Evolutionary conservation across 2,888 invertebrate genomes (phyloP).

Genomic region (Hydrotaea diabolus): DNA sequence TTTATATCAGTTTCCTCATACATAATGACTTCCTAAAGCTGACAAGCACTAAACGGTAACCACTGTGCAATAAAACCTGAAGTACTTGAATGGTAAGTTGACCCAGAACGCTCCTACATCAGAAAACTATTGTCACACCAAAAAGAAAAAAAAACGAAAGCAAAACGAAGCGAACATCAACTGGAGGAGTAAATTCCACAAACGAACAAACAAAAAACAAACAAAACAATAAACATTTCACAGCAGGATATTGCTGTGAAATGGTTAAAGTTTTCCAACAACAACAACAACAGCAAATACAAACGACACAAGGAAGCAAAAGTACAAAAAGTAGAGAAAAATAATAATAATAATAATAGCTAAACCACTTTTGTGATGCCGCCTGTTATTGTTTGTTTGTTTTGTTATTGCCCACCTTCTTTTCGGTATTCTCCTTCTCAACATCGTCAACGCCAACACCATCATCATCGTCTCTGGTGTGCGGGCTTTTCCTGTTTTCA

Average conservation of each 20-base stretch:
- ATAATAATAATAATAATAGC: constrained; percentile 45
- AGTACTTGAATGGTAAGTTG: constrained; percentile 26
- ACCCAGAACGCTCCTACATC: constrained; percentile 26
- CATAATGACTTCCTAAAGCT: too few relatives aligned
- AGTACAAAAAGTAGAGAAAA: constrained; percentile 33
- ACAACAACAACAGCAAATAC: constrained; percentile 23
- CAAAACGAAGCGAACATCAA: constrained; percentile 2
- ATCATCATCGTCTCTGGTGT: not conserved
- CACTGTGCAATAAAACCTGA: constrained; percentile 23
- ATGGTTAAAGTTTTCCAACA: constrained; percentile 59
- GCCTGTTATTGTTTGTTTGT: not conserved
- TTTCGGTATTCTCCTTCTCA: not conserved
- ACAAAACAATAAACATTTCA: constrained; percentile 57
- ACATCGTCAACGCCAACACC: not conserved
- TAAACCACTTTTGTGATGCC: constrained; percentile 38
- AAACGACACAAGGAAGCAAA: constrained; percentile 1
- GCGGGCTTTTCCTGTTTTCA: not conserved
- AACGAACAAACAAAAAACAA: constrained; percentile 39
- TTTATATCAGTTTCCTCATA: too few relatives aligned
- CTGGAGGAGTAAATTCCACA: constrained; percentile 6
- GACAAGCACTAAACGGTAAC: too few relatives aligned
- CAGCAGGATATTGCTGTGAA: constrained; percentile 58
- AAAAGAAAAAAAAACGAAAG: not conserved
- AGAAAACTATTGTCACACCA: constrained; percentile 27
- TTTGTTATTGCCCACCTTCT: constrained; percentile 42